phyloP scores from a whole-genome alignment of 2,888 invertebrate species.

The Schrankia costaestrigalis region DNA sequence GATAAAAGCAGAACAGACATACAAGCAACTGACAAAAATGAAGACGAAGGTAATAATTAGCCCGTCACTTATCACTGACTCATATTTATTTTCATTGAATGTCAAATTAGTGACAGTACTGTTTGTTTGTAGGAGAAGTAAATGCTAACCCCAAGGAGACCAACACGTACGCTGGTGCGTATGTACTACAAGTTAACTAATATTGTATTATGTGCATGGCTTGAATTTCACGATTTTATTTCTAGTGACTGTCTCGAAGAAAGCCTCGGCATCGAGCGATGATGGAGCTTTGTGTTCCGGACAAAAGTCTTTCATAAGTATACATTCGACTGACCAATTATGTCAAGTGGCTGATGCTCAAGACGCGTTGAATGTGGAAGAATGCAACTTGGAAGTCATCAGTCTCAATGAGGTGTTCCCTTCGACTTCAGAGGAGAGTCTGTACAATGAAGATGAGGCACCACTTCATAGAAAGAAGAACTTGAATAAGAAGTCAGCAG shows the following conservation, averaged over 20 bases:
- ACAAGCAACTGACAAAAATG: conserved; percentile 45
- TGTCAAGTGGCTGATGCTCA: conserved; percentile 59
- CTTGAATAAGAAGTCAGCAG: conserved; percentile 30
- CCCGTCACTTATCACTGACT: not conserved
- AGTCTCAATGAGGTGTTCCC: conserved; percentile 73
- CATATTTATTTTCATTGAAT: conserved; percentile 5
- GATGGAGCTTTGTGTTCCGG: conserved; percentile 48
- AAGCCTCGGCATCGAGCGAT: conserved; percentile 50
- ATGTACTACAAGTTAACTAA: conserved; percentile 3
- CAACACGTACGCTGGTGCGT: conserved; percentile 67
- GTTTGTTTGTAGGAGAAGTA: conserved; percentile 55
- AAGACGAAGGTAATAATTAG: conserved; percentile 53
- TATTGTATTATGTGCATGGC: not conserved
- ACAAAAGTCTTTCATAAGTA: conserved; percentile 73
- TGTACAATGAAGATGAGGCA: conserved; percentile 64
- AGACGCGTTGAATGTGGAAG: conserved; percentile 51
- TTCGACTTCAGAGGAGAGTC: conserved; percentile 73
- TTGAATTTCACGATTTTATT: conserved; percentile 21
- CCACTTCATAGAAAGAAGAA: conserved; percentile 49
- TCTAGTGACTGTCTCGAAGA: conserved; percentile 71
- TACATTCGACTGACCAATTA: conserved; percentile 73
- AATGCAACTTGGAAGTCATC: conserved; percentile 70
- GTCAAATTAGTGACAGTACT: conserved; percentile 14
- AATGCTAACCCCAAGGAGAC: conserved; percentile 52
- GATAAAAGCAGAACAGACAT: conserved; percentile 60